These are phyloP conservation scores for Antidorcas marsupialis DNA, from an alignment of 2,113 vertebrate species.

Conservation along the genomic window DNA sequence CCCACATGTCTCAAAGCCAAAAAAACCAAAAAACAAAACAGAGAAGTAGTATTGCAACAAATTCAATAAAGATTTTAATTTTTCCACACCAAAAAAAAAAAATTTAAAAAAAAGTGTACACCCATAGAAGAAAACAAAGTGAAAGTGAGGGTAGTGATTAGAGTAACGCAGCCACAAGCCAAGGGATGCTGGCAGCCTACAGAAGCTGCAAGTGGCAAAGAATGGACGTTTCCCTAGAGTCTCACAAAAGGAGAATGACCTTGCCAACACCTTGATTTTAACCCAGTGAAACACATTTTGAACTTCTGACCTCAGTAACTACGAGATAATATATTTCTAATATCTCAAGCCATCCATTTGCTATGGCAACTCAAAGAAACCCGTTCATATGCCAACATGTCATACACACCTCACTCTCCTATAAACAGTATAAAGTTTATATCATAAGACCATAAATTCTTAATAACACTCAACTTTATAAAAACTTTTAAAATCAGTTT, in stretches of 20 bases:
- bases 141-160: not conserved
- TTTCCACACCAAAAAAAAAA: not conserved
- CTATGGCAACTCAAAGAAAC: not conserved
- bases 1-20: not conserved
- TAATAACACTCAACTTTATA: not conserved
- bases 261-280: not conserved
- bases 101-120: not conserved
- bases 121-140: not conserved
- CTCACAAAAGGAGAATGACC: not conserved
- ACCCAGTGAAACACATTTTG: not conserved
- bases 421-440: not conserved
- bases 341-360: not conserved
- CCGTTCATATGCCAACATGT: not conserved
- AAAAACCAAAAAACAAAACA: fast-evolving
- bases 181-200: not conserved
- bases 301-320: not conserved
- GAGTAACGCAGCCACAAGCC: not conserved
- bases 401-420: not conserved
- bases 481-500: not conserved
- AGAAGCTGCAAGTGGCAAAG: not conserved
- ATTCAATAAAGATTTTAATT: not conserved
- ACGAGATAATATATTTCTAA: not conserved
- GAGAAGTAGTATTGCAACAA: not conserved
- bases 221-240: not conserved
- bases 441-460: not conserved